Evolutionary conservation across 2,113 vertebrate genomes (phyloP), one percentile per base, ranked within the genome.

Genomic region (Hippoglossus stenolepis): DNA sequence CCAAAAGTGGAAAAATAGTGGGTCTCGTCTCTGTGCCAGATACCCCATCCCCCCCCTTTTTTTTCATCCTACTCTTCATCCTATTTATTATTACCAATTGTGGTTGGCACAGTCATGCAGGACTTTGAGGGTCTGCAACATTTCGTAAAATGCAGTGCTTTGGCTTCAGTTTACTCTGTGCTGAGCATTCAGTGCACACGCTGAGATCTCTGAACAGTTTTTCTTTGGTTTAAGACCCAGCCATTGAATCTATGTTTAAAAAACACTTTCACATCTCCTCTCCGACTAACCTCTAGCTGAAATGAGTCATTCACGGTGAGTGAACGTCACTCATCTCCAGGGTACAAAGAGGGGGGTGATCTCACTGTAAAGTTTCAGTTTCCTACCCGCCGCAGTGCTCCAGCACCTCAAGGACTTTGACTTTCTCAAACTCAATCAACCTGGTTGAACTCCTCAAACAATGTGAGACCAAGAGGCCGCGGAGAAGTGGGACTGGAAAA

Each of bases 1-100:
- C 75, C 69, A 69, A 80, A 83, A 90, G 85, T 87, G 88, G 71
- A 89, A 87, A 89, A 88, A 82, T 69, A 83, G 78, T 75, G 76
- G 84, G 57, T 87, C 21, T 85, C 57, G 57, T 59, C 14, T 31
- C 70, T 35, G 68, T 83, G 85, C 68, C 78, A 88, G 66, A 84
- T 68, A 57, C 53, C 80, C 66, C 75, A 4, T 8, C 71, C 2
- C 24, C 24, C 24, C 24, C 24, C 24, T 31, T 21, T 74, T 70
- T 24, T 77, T 24, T 80, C 73, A 65, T 80, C 77, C 51, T 28
- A 5, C 69, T 77, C 69, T 65, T 54, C 66, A 72, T 85, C 76
- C 73, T 87, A 2, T 43, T 87, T 84, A 61, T 85, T 73, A 86
- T 84, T 59, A 77, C 87, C 84, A 65, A 75, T 58, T 86, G 87